Base-by-base conservation (phyloP, 2,113 vertebrate species). In the Aegithalos caudatus region DNA sequence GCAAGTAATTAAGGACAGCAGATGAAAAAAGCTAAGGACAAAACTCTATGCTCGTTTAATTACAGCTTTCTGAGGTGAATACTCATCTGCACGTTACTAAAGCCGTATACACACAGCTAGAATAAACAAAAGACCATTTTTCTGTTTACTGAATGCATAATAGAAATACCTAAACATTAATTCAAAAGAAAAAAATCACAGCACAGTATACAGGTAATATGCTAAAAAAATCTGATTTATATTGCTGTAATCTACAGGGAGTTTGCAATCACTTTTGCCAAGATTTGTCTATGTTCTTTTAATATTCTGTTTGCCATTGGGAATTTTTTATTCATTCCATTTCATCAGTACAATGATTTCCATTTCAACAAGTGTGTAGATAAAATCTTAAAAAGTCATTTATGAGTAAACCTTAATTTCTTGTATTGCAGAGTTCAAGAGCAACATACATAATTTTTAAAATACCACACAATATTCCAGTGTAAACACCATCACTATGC, bases 331-430 rank as follows among this genome's bases (percentile, higher is more conserved):
- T 61, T 82, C 12, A 72, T 76, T 82, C 24, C 1, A 13, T 69
- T 96, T 82, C 14, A 2, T 60, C 53, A 71, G 29, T 48, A 74
- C 24, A 48, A 79, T 20, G 35, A 89, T 72, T 80, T 92, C 45
- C 40, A 93, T 88, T 92, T 92, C 79, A 93, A 77, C 48, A 88
- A 88, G 28, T 20, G 8, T 15, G 42, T 13, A 94, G 79, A 86
- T 80, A 93, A 12, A 61, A 93, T 86, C 62, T 90, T 76, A 7
- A 76, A 93, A 78, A 72, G 18, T 69, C 50, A 72, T 48, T n/a
- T 64, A 74, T 82, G 50, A 85, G 54, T 72, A 93, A 95, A 67
- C 47, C 35, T 48, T 87, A 90, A 95, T 90, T 79, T 89, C 65
- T 74, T 79, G 24, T 84, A 73, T 64, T 85, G 69, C 58, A 48